phyloP scores from a whole-genome alignment of 2,113 vertebrate species.

The Meleagris gallopavo region DNA sequence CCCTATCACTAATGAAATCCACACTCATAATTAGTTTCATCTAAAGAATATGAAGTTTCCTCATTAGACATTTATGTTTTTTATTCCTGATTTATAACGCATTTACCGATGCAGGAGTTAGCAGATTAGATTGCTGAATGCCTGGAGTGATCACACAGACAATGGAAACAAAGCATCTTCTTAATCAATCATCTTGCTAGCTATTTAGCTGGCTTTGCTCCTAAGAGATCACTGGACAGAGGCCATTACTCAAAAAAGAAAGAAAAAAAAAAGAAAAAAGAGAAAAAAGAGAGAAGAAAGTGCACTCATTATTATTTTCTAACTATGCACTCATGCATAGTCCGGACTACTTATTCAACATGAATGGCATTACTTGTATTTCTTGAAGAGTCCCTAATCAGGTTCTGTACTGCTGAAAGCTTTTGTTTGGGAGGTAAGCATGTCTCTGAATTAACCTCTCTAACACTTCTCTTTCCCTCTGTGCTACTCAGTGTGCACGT shows the following conservation, averaged over 20 bases:
- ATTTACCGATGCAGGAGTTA: constrained; percentile 49
- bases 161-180: constrained; percentile 60
- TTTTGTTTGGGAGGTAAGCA: constrained; percentile 20
- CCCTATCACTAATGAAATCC: constrained; percentile 72
- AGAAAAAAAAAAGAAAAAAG: neutral
- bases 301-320: neutral
- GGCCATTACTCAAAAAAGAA: constrained; percentile 35
- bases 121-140: constrained; percentile 55
- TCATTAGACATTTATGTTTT: constrained; percentile 42
- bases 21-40: constrained; percentile 60
- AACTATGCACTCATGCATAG: neutral
- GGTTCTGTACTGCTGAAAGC: constrained; percentile 34
- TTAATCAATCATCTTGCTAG: constrained; percentile 66
- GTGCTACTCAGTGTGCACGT: neutral
- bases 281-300: neutral
- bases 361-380: constrained; percentile 57
- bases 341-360: neutral
- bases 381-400: constrained; percentile 31
- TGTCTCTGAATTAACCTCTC: constrained; percentile 30
- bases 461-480: constrained; percentile 35
- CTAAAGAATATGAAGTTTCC: constrained; percentile 52
- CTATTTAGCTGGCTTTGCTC: constrained; percentile 42
- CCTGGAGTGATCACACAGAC: constrained; percentile 49
- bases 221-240: constrained; percentile 42
- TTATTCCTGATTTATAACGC: constrained; percentile 60